A percentile compares a stretch with the other conserved stretches of the same genome.
Evolutionary conservation across 2,797 vertebrate species (phyloP).

Genomic region (Scleropages formosus): DNA sequence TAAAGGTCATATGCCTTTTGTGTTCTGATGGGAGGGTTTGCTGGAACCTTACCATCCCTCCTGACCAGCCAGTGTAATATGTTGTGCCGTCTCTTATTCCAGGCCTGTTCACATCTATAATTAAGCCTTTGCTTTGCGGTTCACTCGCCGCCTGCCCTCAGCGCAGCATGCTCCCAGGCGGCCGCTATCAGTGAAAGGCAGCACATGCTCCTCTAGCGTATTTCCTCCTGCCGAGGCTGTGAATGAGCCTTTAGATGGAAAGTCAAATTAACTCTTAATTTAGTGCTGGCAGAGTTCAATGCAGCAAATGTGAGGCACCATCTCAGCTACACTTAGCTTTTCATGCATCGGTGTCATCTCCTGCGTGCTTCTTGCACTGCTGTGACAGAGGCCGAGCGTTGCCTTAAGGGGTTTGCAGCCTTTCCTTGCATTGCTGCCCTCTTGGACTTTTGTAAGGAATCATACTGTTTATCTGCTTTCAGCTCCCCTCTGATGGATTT

Average conservation of each 20-base stretch:
- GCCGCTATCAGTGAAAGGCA: not conserved
- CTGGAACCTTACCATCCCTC: conserved; percentile 30
- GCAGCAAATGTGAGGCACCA: conserved; percentile 21
- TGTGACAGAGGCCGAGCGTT: not conserved
- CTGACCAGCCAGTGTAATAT: conserved; percentile 24
- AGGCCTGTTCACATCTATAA: conserved; percentile 37
- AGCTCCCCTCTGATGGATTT: not conserved
- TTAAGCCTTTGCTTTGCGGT: conserved; percentile 48
- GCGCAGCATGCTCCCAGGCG: not conserved
- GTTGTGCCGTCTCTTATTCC: conserved; percentile 31
- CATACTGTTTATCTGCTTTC: not conserved
- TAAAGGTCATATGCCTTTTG: conserved; percentile 32
- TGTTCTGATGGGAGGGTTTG: not conserved
- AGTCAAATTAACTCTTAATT: not conserved
- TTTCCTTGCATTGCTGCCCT: not conserved
- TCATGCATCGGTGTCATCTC: conserved; percentile 1
- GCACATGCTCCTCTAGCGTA: not conserved
- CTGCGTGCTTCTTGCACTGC: not conserved
- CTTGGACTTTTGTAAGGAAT: not conserved
- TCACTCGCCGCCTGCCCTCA: conserved; percentile 41
- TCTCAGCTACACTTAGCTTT: not conserved
- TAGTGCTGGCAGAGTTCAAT: conserved; percentile 19
- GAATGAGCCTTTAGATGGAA: conserved; percentile 16
- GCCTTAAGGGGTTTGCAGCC: not conserved
- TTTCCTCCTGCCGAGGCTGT: not conserved